Base-by-base conservation (phyloP, 2,888 invertebrate species). In the Vandiemenella viatica region DNA sequence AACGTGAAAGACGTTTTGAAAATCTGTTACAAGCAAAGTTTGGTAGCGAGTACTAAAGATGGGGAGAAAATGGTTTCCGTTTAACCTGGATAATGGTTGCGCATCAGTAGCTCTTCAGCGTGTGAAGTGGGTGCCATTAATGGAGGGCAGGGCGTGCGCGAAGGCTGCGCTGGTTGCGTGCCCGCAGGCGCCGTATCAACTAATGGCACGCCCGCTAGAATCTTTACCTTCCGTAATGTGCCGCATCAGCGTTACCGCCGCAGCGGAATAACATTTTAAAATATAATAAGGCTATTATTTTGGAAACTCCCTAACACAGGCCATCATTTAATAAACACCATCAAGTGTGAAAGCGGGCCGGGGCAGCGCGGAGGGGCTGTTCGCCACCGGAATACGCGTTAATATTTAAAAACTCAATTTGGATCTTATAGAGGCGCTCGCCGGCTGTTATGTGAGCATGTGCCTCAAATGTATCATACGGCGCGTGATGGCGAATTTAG, bases 241-340 rank as follows among this genome's bases (percentile, higher is more conserved):
- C 13, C 19, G 19, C 42, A 42, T 42, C 42, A 42, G 42, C 42
- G 21, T 42, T 42, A 42, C 18, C 21, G 22, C 21, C 15, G 45
- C 55, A 51, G 46, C 50, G 53, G 49, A 53, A 54, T 52, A 50
- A 50, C 54, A 51, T 54, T 54, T 54, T 52, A 54, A 54, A 52
- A 52, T 52, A 52, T 54, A 54, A 54, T 54, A 54, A 54, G 54
- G 54, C 52, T 54, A 54, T 54, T 54, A 53, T 46, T 49, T 51
- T 37, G 44, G 47, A 37, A 40, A 8, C 21, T 40, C 22, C 26
- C 21, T 21, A 44, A 22, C 32, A 45, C 23, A 23, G 45, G 48
- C 50, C 47, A 51, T 51, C 53, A 53, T 53, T 53, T 53, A 53
- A 53, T 51, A 53, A 53, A 46, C 52, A 52, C 49, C 45, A 42